Conservation (phyloP, 2,113 vertebrate species). For the Platichthys flesus region DNA sequence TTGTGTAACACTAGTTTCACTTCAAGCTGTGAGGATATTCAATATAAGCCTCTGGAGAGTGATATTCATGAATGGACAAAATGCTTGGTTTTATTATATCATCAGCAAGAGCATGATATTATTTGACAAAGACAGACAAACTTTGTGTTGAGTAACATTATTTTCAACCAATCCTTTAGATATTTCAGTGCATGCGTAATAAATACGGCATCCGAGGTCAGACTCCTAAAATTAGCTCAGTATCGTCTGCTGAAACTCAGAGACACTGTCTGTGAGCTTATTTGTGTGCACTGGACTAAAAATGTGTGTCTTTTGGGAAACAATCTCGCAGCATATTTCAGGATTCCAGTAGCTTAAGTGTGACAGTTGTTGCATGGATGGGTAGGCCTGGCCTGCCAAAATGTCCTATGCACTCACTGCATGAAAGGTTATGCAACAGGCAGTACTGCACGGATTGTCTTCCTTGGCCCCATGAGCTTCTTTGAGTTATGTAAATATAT, state of each 20-base stretch:
- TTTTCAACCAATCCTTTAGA: neutral
- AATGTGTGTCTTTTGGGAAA: neutral
- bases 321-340: constrained; percentile 14
- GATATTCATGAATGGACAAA: constrained; percentile 21
- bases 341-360: constrained; percentile 31
- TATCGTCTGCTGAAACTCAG: neutral
- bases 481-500: constrained; percentile 26
- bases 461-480: neutral
- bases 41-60: neutral
- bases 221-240: neutral
- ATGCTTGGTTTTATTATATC: constrained; percentile 13
- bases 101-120: neutral
- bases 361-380: constrained; percentile 41
- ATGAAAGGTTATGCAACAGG: constrained; percentile 39
- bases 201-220: neutral
- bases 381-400: neutral
- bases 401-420: neutral
- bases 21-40: constrained; percentile 16
- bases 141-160: neutral
- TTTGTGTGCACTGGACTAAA: neutral
- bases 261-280: neutral
- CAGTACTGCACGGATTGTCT: constrained; percentile 12
- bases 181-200: neutral
- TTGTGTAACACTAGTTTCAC: constrained; percentile 37
- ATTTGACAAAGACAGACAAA: neutral